Base-by-base conservation (phyloP, 2,888 invertebrate genomes). In the Pandemis heparana region DNA sequence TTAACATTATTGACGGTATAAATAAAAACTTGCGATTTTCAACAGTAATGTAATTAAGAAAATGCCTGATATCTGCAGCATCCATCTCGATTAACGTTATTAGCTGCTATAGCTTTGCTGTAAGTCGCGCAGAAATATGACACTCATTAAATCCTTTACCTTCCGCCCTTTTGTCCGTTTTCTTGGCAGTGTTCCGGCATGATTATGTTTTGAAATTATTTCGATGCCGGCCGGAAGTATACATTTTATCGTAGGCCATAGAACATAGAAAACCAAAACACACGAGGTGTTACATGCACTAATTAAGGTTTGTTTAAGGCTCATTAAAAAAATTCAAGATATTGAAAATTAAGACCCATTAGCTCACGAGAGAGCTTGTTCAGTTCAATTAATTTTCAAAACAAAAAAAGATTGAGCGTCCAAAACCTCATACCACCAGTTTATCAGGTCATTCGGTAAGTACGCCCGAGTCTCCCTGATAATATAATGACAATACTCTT, bases 91-190 rank as follows among this genome's bases (percentile, higher is more conserved):
- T 63, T 18, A 72, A 61, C 53, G 61, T 60, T 56, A 43, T 60
- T 64, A 51, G 51, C 51, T 60, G 16, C 14, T 38, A 67, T 43
- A 39, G 32, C 39, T 5, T 43, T 16, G 41, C 14, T n/a, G 59
- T 16, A n/a, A 39, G 14, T 23, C 12, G 60, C 16, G 6, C 41
- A 62, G 67, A 72, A 72, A 72, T 72, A 48, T 56, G 56, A 56
- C 62, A 53, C 53, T 72, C 56, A 56, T 72, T 68, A 62, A 72
- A 67, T 18, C 32, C 61, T 39, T 43, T 32, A 53, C 62, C 62
- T 46, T 70, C 32, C 43, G 56, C 32, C 38, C 46, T 38, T 41
- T 18, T 53, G 43, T 32, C 53, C 59, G 41, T 64, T 38, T 32
- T 59, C 38, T 70, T 63, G 53, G 56, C 46, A 38, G 18, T 14